These are phyloP conservation scores for Apodemus sylvaticus DNA, from an alignment of 2,113 vertebrate species.

Conservation along the genomic window DNA sequence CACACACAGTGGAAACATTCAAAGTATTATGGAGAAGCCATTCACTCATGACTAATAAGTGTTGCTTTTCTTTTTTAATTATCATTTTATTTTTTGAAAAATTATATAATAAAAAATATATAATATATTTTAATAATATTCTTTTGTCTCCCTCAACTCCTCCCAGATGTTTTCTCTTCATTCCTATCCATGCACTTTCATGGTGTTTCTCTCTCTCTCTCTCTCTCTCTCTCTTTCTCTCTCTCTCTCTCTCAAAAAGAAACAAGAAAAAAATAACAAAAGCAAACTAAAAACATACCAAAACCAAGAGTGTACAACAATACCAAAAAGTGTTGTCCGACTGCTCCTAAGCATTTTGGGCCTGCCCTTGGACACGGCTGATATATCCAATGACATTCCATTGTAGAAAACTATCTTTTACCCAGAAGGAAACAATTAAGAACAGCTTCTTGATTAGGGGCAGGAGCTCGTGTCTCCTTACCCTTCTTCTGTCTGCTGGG, in stretches of 20 bases:
- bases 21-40: neutral
- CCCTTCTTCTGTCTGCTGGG: neutral
- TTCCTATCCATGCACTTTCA: neutral
- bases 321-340: neutral
- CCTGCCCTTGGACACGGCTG: neutral
- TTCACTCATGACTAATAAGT: neutral
- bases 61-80: neutral
- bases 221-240: too few relatives aligned
- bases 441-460: neutral
- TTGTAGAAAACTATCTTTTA: neutral
- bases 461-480: neutral
- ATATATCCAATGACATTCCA: neutral
- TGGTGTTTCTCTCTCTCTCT: too few relatives aligned
- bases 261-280: neutral
- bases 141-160: neutral
- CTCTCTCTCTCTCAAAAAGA: neutral
- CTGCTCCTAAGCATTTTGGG: too few relatives aligned
- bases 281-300: neutral
- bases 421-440: neutral
- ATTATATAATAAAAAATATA: too few relatives aligned
- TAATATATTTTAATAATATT: neutral
- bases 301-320: neutral
- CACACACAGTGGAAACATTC: neutral
- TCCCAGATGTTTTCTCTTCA: neutral
- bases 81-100: neutral